Evolutionary conservation across 2,113 vertebrate species (phyloP).

Genomic region (Corynorhinus townsendii): DNA sequence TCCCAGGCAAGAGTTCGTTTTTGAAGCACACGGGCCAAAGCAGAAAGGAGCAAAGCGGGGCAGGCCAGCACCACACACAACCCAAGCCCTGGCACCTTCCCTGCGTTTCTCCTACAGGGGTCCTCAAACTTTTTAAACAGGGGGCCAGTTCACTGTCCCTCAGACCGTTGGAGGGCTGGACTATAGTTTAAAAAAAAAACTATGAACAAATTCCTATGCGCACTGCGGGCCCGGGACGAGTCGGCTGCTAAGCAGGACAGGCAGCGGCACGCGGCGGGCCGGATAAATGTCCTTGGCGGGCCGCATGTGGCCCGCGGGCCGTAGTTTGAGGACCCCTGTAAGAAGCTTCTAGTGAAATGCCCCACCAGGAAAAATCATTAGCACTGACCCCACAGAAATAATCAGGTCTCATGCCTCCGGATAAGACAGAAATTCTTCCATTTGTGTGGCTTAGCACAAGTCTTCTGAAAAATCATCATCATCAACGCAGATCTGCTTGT

Average conservation of each 20-base stretch:
- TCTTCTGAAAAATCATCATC: not conserved
- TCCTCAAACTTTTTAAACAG: no score
- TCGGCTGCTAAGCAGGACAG: no score
- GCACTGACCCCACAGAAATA: fast-evolving
- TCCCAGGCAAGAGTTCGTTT: not conserved
- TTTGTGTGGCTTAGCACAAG: not conserved
- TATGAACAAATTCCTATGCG: no score
- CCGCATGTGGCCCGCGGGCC: no score
- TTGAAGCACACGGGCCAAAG: not conserved
- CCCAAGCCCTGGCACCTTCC: not conserved
- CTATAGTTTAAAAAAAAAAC: no score
- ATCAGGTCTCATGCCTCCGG: not conserved
- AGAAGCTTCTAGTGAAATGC: not conserved
- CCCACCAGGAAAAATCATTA: not conserved
- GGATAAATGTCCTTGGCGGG: no score
- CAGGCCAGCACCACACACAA: not conserved
- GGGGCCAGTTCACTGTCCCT: no score
- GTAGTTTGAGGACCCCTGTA: no score
- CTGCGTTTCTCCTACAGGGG: not conserved
- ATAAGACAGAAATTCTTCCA: not conserved
- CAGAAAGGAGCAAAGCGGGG: not conserved
- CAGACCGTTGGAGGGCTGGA: no score
- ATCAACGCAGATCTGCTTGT: not conserved
- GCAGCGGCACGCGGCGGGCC: no score
- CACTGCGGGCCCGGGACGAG: no score